These are phyloP conservation scores for Phrynosoma platyrhinos DNA, from an alignment of 2,113 vertebrate genomes.

Conservation along the genomic window DNA sequence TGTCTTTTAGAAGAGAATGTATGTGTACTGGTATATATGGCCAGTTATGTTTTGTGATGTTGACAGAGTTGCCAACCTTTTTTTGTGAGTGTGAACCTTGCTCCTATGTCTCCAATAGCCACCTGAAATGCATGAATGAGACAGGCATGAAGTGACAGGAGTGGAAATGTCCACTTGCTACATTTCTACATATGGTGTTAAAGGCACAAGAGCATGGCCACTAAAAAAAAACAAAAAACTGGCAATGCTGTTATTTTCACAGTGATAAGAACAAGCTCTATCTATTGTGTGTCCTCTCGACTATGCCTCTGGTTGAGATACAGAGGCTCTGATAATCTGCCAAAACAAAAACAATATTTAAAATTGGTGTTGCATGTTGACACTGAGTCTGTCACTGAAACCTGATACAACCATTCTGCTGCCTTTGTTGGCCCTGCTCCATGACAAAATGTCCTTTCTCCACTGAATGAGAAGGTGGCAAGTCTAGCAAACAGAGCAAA, in stretches of 20 bases:
- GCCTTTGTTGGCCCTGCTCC: constrained; percentile 1
- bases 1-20: background rate
- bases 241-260: background rate
- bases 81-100: background rate
- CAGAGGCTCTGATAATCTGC: background rate
- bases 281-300: background rate
- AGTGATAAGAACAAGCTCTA: background rate
- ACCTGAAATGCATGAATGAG: background rate
- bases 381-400: constrained; percentile 8
- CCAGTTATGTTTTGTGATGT: background rate
- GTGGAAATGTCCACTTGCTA: background rate
- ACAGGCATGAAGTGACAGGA: background rate
- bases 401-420: background rate
- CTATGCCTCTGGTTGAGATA: background rate
- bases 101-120: background rate
- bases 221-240: background rate
- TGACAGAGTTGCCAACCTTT: background rate
- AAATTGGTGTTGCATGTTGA: background rate
- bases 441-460: constrained; percentile 20
- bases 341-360: constrained; percentile 14
- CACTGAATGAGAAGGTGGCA: constrained; percentile 25
- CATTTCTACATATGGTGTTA: background rate
- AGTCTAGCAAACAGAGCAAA: constrained; percentile 14
- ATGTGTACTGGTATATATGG: background rate
- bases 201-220: background rate